Conservation (phyloP, 2,113 vertebrate species). For the Pelodiscus sinensis region DNA sequence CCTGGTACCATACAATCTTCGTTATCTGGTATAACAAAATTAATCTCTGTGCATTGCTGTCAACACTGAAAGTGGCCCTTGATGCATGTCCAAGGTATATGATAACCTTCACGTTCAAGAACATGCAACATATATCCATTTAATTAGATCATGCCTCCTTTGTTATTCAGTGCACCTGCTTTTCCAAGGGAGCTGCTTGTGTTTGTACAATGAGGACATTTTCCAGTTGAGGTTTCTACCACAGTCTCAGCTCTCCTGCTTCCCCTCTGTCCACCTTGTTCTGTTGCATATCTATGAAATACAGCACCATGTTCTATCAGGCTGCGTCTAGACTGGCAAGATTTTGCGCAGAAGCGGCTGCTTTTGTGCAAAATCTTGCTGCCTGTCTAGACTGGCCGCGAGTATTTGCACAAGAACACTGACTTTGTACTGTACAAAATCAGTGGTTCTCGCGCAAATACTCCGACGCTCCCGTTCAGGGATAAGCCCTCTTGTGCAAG, state of each 20-base stretch:
- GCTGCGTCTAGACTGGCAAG: too few relatives aligned
- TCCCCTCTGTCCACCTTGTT: neutral
- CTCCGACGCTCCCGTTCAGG: too few relatives aligned
- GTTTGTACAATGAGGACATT: neutral
- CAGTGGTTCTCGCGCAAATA: too few relatives aligned
- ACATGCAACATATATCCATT: neutral
- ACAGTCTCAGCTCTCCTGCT: neutral
- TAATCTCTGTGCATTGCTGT: neutral
- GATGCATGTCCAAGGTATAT: neutral
- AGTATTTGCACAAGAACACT: too few relatives aligned
- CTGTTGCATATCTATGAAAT: neutral
- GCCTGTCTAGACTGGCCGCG: too few relatives aligned
- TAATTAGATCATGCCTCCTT: neutral
- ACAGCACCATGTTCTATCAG: neutral
- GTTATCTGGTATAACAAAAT: neutral
- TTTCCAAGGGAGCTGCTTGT: neutral
- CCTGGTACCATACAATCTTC: neutral
- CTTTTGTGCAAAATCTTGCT: too few relatives aligned
- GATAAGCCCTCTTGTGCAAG: too few relatives aligned
- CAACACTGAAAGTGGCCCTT: neutral
- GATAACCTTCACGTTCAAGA: neutral
- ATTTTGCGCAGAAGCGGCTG: too few relatives aligned
- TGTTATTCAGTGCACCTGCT: fast-evolving
- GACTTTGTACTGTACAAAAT: too few relatives aligned
- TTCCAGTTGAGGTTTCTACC: neutral